A percentile compares a stretch with the other conserved stretches of the same genome.
Evolutionary conservation across 2,888 invertebrate genomes (phyloP).

Genomic region (Barypeithes pellucidus): DNA sequence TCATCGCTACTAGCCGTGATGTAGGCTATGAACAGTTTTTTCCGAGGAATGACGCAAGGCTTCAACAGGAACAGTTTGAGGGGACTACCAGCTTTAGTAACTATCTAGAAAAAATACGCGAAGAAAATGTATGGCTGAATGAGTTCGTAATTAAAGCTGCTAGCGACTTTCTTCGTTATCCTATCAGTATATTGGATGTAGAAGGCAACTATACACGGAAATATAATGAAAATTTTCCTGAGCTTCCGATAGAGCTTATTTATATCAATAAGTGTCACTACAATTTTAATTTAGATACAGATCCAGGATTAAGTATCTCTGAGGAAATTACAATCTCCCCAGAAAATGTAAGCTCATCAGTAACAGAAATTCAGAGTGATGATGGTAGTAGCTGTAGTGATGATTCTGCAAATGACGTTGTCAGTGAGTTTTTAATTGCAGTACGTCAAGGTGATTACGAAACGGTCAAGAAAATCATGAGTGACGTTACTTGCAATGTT

Average conservation of each 20-base stretch:
- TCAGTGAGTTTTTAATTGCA: not conserved
- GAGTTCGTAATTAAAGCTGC: slow-evolving; percentile 23
- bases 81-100: not conserved
- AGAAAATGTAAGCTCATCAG: not conserved
- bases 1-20: not conserved
- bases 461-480: not conserved
- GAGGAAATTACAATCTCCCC: not conserved
- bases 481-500: not conserved
- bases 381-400: slow-evolving; percentile 1
- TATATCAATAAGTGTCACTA: slow-evolving; percentile 11
- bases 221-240: not conserved
- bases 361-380: not conserved
- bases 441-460: not conserved
- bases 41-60: not conserved
- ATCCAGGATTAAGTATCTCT: not conserved
- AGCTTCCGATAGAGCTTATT: not conserved
- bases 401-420: not conserved
- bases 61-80: slow-evolving; percentile 8
- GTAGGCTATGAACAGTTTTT: slow-evolving; percentile 16
- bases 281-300: slow-evolving; percentile 3
- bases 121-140: not conserved
- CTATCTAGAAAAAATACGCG: slow-evolving; percentile 10
- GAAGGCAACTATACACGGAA: not conserved
- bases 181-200: not conserved
- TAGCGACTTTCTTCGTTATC: slow-evolving; percentile 12